phyloP scores from a whole-genome alignment of 2,888 invertebrate species.

The Euphydryas editha region DNA sequence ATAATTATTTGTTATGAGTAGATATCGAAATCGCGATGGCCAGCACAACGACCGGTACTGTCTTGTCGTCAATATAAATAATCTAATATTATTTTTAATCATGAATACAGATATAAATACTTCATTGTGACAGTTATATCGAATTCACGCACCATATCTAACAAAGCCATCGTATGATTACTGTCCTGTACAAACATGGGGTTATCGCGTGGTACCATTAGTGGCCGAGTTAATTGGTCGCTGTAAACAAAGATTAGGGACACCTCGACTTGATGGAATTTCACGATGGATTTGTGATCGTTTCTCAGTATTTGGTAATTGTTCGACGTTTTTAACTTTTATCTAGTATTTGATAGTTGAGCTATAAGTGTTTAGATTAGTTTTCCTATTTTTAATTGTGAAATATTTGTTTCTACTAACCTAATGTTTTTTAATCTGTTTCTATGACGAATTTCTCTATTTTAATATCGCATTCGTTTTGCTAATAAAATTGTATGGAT shows the following conservation, averaged over 20 bases:
- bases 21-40: too few relatives aligned
- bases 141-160: conserved; percentile 46
- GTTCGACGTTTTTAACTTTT: conserved; percentile 6
- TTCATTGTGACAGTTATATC: conserved; percentile 33
- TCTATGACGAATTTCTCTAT: neutral
- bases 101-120: too few relatives aligned
- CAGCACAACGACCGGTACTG: too few relatives aligned
- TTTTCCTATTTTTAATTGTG: neutral
- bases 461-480: neutral
- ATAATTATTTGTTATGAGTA: too few relatives aligned
- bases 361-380: neutral
- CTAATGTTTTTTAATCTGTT: neutral
- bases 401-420: neutral
- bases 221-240: conserved; percentile 57
- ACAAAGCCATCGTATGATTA: conserved; percentile 16
- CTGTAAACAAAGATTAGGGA: conserved; percentile 60
- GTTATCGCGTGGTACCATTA: conserved; percentile 49
- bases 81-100: too few relatives aligned
- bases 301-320: conserved; percentile 54
- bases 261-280: conserved; percentile 49
- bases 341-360: neutral
- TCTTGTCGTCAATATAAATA: too few relatives aligned
- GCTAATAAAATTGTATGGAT: neutral
- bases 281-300: conserved; percentile 25
- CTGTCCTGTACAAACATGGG: conserved; percentile 26